Percentiles rank a stretch among this genome's conserved stretches.
phyloP scores from a whole-genome alignment of 1,140 invertebrate genomes.

The Drosophila trapezifrons region DNA sequence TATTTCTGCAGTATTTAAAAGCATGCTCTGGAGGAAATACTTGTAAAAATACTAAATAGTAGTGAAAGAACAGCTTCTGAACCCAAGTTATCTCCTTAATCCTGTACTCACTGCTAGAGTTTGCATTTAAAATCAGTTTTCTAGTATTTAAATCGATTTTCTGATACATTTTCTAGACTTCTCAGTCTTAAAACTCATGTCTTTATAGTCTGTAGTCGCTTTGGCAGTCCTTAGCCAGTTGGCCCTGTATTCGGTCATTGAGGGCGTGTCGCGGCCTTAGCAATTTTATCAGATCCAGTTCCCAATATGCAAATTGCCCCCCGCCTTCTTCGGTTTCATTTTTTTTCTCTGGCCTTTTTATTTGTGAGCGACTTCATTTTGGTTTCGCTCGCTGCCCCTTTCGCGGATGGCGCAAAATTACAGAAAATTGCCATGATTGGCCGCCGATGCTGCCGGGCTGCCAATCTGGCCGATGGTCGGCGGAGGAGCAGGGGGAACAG shows the following conservation, averaged over 20 bases:
- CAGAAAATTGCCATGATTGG: constrained; percentile 83
- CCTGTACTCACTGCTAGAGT: too few species aligned
- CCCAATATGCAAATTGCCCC: constrained; percentile 75
- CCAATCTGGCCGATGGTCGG: constrained; percentile 36
- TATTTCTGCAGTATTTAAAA: too few species aligned
- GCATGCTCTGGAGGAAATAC: too few species aligned
- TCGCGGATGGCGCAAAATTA: constrained; percentile 75
- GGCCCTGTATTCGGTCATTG: constrained; percentile 18
- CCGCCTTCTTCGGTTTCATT: constrained; percentile 40
- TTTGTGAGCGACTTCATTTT: constrained; percentile 76
- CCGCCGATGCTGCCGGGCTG: constrained; percentile 51
- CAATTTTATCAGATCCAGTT: constrained; percentile 71
- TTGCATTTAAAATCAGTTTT: too few species aligned
- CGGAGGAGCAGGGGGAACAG: too few species aligned
- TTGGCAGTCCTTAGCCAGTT: neutral
- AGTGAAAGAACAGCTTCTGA: too few species aligned
- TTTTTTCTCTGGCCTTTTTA: constrained; percentile 53
- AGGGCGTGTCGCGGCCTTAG: constrained; percentile 59
- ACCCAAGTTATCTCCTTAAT: too few species aligned
- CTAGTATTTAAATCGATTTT: too few species aligned
- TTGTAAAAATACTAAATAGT: too few species aligned
- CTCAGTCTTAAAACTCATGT: too few species aligned
- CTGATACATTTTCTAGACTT: too few species aligned
- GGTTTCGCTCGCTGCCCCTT: constrained; percentile 28
- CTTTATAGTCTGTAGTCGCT: neutral